Evolutionary conservation across 2,888 invertebrate species (phyloP), one percentile per base, ranked within the genome.

Genomic region (Sinhomidia bicolor): DNA sequence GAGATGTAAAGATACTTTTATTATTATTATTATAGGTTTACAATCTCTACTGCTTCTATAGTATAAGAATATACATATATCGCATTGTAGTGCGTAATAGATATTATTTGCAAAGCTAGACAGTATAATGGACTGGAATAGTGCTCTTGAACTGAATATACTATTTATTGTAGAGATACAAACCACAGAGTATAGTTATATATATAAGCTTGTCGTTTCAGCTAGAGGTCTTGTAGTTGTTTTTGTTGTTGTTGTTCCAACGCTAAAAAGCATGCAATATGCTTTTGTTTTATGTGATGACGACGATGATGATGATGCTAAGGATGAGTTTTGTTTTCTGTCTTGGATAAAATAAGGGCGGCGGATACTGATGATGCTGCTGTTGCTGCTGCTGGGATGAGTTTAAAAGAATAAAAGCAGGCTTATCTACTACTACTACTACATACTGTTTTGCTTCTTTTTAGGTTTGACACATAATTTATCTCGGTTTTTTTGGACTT

Each of bases 401-500:
- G 74, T 74, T 26, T 74, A 29, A 44, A 76, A 76, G 76, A 51
- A 76, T 6, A 29, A 54, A 51, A 76, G 32, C n/a, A 12, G 44
- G 32, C 36, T 78, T 78, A 78, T 78, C 57, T 41, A 4, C 78
- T 57, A n/a, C n/a, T n/a, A n/a, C n/a, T n/a, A n/a, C n/a, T n/a
- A n/a, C n/a, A n/a, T n/a, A 9, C 17, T 32, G 57, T 57, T 36
- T 78, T 54, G 68, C 29, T 76, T 78, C 36, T 57, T 36, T 78
- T 32, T 78, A 12, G 29, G 78, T 78, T 78, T 78, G 78, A 78
- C 78, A 78, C 57, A 78, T 78, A 78, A 78, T 78, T 78, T 78
- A 78, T 78, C 78, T 71, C 20, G 41, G 12, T 71, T 71, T 71
- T 71, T 44, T 36, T 5, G 23, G 14, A 41, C 20, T 57, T 12